Conservation (phyloP, 2,888 invertebrate species). For the Amitus sp. region DNA sequence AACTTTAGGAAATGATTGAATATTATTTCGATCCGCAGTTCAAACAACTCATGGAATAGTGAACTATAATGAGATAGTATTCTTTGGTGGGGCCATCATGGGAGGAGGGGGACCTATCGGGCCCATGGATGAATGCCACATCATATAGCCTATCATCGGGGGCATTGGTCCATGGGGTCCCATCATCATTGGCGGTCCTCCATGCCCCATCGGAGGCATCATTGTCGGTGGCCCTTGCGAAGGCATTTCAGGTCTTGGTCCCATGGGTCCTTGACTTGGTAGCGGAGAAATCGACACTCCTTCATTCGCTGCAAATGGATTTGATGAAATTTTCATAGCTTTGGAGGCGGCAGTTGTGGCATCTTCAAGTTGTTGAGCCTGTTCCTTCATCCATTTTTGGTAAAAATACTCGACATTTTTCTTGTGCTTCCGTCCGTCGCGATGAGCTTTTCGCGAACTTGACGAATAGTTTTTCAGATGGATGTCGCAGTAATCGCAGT, state of each 20-base stretch:
- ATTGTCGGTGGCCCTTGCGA: constrained; percentile 72
- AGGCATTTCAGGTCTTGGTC: constrained; percentile 64
- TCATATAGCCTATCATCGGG: constrained; percentile 74
- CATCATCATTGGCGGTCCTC: constrained; percentile 67
- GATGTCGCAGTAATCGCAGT: constrained; percentile 99
- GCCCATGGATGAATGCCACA: constrained; percentile 85
- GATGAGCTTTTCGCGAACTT: constrained; percentile 98
- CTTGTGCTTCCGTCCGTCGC: constrained; percentile 98
- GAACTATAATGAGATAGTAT: no score
- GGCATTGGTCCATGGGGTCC: constrained; percentile 64
- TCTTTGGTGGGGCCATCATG: constrained; percentile 72
- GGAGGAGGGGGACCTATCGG: no score
- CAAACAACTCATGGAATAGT: no score
- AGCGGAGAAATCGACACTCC: constrained; percentile 87
- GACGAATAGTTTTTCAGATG: constrained; percentile 99
- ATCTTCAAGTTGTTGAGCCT: constrained; percentile 98
- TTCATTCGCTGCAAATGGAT: constrained; percentile 82
- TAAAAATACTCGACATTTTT: constrained; percentile 99
- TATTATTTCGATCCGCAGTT: no score
- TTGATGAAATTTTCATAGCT: constrained; percentile 94
- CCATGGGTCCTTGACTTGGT: constrained; percentile 69
- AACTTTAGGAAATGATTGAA: no score
- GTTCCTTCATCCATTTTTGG: constrained; percentile 99
- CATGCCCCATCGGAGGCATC: constrained; percentile 66
- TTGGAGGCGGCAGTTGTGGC: constrained; percentile 98